Evolutionary conservation across 1,140 invertebrate species (phyloP).

Genomic region (Stegodyphus mimosarum): DNA sequence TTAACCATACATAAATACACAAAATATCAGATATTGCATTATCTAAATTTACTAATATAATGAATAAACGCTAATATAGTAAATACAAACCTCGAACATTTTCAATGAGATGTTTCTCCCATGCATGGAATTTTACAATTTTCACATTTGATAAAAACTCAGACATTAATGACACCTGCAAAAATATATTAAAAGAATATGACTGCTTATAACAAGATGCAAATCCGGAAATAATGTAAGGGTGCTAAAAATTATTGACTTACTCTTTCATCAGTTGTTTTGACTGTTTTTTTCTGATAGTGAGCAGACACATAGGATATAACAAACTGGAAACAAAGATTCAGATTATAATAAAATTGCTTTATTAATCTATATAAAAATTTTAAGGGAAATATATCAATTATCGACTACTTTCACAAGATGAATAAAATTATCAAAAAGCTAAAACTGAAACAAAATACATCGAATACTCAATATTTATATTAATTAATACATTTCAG

Average conservation of each 20-base stretch:
- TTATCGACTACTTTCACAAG: neutral
- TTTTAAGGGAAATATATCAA: neutral
- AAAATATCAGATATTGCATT: no score
- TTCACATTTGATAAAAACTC: conserved; percentile 61
- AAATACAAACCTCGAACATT: conserved; percentile 70
- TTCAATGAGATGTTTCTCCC: conserved; percentile 83
- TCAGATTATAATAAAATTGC: neutral
- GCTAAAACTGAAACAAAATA: no score
- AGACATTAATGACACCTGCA: conserved; percentile 62
- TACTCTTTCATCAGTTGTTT: conserved; percentile 66
- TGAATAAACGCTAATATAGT: no score
- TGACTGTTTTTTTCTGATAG: conserved; percentile 69
- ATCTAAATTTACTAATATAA: no score
- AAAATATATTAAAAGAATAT: conserved; percentile 5
- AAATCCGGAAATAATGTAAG: no score
- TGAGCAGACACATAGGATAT: conserved; percentile 70
- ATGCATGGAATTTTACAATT: conserved; percentile 87
- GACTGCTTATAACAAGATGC: neutral
- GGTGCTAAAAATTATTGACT: neutral
- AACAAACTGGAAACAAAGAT: conserved; percentile 68
- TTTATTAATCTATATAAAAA: neutral
- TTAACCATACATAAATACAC: no score
- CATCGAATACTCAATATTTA: no score
- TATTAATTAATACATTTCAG: no score
- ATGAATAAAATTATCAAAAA: no score